A percentile compares a stretch with the other conserved stretches of the same genome.
phyloP scores from a whole-genome alignment of 1,140 invertebrate genomes.

The Sinella curviseta region DNA sequence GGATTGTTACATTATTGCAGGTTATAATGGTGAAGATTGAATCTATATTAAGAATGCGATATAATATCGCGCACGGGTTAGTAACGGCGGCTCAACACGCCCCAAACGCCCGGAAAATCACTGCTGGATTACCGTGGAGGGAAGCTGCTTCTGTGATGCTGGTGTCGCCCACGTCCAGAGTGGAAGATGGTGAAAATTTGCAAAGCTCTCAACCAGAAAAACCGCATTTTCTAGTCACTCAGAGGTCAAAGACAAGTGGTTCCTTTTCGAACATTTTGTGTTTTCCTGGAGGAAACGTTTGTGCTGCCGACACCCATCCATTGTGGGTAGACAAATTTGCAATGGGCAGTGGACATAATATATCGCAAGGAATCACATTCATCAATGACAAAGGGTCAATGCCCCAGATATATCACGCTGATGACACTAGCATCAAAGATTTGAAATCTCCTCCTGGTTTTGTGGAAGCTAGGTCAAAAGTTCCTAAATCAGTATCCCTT shows the following conservation, averaged over 20 bases:
- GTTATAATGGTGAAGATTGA: not conserved
- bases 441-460: constrained; percentile 50
- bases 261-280: constrained; percentile 70
- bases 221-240: constrained; percentile 33
- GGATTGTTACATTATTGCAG: not conserved
- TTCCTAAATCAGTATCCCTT: constrained; percentile 69
- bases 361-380: constrained; percentile 2
- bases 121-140: constrained; percentile 40
- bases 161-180: constrained; percentile 49
- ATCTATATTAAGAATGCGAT: not conserved
- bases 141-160: constrained; percentile 58
- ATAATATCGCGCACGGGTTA: not conserved
- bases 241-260: constrained; percentile 22
- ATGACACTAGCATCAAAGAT: no score
- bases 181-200: constrained; percentile 5
- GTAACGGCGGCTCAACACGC: not conserved
- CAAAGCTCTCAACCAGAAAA: no score
- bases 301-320: constrained; percentile 66
- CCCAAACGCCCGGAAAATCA: no score
- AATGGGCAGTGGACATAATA: constrained; percentile 41
- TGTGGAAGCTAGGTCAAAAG: not conserved
- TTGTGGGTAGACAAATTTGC: constrained; percentile 71
- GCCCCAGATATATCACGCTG: constrained; percentile 55
- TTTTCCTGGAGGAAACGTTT: constrained; percentile 77
- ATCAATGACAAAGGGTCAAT: not conserved